Conservation (phyloP, 1,140 invertebrate genomes). For the Vollenhovia emeryi region DNA sequence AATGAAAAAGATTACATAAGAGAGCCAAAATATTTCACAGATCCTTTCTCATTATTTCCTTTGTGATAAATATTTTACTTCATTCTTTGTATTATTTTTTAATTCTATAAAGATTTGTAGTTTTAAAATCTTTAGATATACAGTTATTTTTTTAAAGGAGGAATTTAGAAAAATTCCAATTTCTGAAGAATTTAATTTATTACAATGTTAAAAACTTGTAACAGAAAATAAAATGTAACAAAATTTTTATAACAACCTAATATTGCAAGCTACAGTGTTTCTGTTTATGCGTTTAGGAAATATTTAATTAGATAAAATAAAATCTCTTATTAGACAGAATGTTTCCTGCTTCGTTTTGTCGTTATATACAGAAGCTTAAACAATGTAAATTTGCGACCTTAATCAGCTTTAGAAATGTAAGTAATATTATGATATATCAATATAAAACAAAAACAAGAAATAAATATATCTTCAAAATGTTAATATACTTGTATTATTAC, state of each 20-base stretch:
- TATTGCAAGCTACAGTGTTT: constrained; percentile 15
- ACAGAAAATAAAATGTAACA: constrained; percentile 10
- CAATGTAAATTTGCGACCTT: constrained; percentile 36
- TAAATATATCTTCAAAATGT: constrained; percentile 35
- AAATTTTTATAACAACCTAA: constrained; percentile 36
- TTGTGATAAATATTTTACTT: constrained; percentile 9
- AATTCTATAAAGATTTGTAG: not conserved
- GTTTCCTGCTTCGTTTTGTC: constrained; percentile 16
- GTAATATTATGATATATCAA: constrained; percentile 16
- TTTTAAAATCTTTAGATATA: not conserved
- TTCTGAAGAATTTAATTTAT: not conserved
- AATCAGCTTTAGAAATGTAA: constrained; percentile 7
- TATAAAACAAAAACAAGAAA: constrained; percentile 20
- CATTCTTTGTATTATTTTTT: not conserved
- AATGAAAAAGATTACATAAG: not conserved
- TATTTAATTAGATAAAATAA: constrained; percentile 17
- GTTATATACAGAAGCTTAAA: constrained; percentile 11
- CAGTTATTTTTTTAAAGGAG: not conserved
- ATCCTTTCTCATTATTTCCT: not conserved
- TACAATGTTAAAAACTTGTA: no score
- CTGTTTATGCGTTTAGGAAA: not conserved
- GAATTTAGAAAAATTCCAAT: not conserved
- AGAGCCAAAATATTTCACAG: not conserved
- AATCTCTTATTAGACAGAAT: constrained; percentile 20
- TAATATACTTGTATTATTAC: not conserved